Evolutionary conservation across 2,113 vertebrate species (phyloP).

Genomic region (Phocoena sinus): DNA sequence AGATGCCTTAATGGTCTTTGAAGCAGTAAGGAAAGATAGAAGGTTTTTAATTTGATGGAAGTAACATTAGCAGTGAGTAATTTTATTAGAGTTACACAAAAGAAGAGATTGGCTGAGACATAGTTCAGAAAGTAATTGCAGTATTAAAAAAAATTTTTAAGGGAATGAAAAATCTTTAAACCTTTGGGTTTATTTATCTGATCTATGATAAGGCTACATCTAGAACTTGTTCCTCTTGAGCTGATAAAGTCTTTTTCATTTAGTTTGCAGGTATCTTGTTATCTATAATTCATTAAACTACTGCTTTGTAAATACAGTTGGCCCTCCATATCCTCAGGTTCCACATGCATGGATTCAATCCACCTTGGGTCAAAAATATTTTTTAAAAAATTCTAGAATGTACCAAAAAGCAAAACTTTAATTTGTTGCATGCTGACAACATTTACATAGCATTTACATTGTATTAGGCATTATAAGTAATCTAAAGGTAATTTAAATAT

Average conservation of each 20-base stretch:
- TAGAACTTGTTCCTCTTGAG: neutral
- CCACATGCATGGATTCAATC: neutral
- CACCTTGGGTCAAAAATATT: neutral
- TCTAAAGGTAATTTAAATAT: neutral
- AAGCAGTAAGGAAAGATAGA: neutral
- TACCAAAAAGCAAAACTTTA: neutral
- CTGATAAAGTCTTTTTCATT: constrained; percentile 50
- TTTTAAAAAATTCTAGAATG: neutral
- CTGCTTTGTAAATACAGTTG: constrained; percentile 47
- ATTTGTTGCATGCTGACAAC: neutral
- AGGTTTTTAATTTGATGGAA: neutral
- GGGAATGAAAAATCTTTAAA: neutral
- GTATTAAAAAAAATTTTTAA: neutral
- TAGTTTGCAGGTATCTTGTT: constrained; percentile 49
- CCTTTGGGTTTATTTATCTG: neutral
- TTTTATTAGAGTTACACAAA: neutral
- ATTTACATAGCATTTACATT: neutral
- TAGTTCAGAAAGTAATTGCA: neutral
- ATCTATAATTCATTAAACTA: constrained; percentile 68
- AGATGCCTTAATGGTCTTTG: neutral
- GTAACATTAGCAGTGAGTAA: neutral
- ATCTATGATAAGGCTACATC: constrained; percentile 40
- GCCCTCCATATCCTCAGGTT: neutral
- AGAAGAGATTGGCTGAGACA: neutral
- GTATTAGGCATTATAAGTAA: neutral